Conservation (phyloP, 2,113 vertebrate genomes). For the Verasper variegatus region DNA sequence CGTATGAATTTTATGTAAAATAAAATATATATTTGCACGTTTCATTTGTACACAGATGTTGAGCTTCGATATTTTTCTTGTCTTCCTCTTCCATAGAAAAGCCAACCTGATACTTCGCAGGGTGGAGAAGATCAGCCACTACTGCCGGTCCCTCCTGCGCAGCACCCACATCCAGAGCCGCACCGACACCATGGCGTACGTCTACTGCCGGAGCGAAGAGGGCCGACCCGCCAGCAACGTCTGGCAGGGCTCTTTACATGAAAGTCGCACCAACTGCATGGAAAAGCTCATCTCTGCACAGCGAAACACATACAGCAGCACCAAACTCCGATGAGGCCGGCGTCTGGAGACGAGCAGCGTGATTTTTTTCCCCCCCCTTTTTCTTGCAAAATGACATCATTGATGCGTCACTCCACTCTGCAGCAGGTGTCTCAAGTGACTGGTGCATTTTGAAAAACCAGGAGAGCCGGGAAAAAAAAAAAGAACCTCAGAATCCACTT, state of each 20-base stretch:
- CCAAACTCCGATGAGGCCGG: conserved; percentile 93
- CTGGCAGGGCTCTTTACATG: conserved; percentile 92
- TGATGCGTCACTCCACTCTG: conserved; percentile 55
- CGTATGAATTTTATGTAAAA: no score
- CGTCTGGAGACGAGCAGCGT: conserved; percentile 6
- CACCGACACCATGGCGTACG: conserved; percentile 92
- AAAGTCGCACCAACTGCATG: conserved; percentile 91
- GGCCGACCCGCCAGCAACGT: conserved; percentile 83
- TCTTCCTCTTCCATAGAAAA: conserved; percentile 84
- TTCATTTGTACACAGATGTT: neutral
- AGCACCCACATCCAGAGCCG: conserved; percentile 96
- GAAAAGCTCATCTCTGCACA: conserved; percentile 96
- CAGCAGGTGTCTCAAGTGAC: conserved; percentile 60
- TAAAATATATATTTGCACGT: no score
- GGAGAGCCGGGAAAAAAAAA: conserved; percentile 38
- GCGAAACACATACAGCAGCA: conserved; percentile 95
- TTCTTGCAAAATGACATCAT: conserved; percentile 59
- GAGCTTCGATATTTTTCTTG: neutral
- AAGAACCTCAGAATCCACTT: conserved; percentile 55
- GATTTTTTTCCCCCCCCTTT: neutral
- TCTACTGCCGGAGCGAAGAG: conserved; percentile 92
- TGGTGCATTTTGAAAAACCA: conserved; percentile 52
- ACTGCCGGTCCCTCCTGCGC: conserved; percentile 89
- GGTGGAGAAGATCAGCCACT: conserved; percentile 92
- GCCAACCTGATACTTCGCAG: conserved; percentile 93